These are phyloP conservation scores for Dyspetes luteomarginatus DNA, from an alignment of 2,888 invertebrate genomes.

Conservation along the genomic window DNA sequence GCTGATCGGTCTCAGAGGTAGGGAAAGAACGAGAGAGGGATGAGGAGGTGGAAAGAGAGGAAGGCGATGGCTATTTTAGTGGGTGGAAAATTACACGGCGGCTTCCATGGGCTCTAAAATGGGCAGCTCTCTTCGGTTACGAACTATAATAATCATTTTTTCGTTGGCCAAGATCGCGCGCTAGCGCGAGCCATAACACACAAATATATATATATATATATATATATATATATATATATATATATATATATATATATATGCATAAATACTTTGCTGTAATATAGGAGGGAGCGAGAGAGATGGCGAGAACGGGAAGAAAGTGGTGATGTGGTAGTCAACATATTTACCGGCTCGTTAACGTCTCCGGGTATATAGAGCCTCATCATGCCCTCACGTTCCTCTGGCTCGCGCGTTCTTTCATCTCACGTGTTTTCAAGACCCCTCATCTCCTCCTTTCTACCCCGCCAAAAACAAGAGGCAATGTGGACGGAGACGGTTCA, in stretches of 20 bases:
- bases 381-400: slow-evolving; percentile 21
- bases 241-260: slow-evolving; percentile 34
- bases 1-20: slow-evolving; percentile 74
- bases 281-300: slow-evolving; percentile 47
- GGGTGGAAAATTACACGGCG: slow-evolving; percentile 84
- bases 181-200: slow-evolving; percentile 65
- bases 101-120: slow-evolving; percentile 83
- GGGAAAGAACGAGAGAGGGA: slow-evolving; percentile 14
- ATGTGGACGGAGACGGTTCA: slow-evolving; percentile 63
- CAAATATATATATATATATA: slow-evolving; percentile 1
- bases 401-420: slow-evolving; percentile 56
- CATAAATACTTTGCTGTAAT: slow-evolving; percentile 25
- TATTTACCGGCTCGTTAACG: slow-evolving; percentile 84
- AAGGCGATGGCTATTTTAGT: slow-evolving; percentile 82
- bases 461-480: slow-evolving; percentile 46
- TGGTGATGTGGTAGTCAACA: slow-evolving; percentile 81
- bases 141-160: slow-evolving; percentile 83
- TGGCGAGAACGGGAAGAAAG: slow-evolving; percentile 51
- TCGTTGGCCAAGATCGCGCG: slow-evolving; percentile 72
- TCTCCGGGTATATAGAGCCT: slow-evolving; percentile 72
- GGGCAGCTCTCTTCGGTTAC: slow-evolving; percentile 83
- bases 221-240: slow-evolving; percentile 1
- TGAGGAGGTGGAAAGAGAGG: slow-evolving; percentile 9
- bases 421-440: slow-evolving; percentile 22
- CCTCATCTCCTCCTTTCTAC: slow-evolving; percentile 36